Evolutionary conservation across 2,888 invertebrate genomes (phyloP).

Genomic region (Periphyllus acericola): DNA sequence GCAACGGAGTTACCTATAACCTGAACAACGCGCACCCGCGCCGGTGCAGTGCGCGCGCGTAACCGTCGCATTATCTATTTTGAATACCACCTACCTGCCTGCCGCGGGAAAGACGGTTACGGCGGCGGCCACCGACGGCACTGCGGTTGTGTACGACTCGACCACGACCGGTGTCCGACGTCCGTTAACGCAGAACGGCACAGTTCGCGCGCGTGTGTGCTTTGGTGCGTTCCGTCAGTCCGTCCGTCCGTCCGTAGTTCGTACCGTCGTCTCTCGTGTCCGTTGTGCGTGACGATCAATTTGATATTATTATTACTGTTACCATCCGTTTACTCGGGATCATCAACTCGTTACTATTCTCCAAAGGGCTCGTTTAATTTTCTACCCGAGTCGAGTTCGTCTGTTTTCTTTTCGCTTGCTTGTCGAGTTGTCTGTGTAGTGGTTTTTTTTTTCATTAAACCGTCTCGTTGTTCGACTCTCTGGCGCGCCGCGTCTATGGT

Average conservation of each 20-base stretch:
- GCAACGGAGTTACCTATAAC: not conserved
- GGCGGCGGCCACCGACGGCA: slow-evolving; percentile 1
- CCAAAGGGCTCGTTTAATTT: not conserved
- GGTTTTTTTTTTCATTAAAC: not conserved
- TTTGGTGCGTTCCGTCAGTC: not conserved
- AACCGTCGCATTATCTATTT: slow-evolving; percentile 38
- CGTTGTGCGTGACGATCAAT: not conserved
- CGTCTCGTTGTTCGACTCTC: not conserved
- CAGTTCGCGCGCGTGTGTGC: slow-evolving; percentile 25
- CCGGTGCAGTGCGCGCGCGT: not conserved
- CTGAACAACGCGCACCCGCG: not conserved
- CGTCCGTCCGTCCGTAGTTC: not conserved
- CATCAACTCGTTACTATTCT: not conserved
- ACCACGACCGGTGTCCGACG: slow-evolving; percentile 29
- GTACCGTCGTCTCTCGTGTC: not conserved
- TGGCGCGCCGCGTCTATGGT: too few relatives aligned
- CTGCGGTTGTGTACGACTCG: not conserved
- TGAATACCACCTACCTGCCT: slow-evolving; percentile 15
- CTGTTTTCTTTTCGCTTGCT: not conserved
- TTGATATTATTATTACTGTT: too few relatives aligned
- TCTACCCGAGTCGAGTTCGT: not conserved
- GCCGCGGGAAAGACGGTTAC: slow-evolving; percentile 39
- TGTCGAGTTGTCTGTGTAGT: not conserved
- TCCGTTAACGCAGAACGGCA: not conserved
- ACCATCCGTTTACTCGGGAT: not conserved